Conservation (phyloP, 2,888 invertebrate genomes). For the Nomada goodeniana region DNA sequence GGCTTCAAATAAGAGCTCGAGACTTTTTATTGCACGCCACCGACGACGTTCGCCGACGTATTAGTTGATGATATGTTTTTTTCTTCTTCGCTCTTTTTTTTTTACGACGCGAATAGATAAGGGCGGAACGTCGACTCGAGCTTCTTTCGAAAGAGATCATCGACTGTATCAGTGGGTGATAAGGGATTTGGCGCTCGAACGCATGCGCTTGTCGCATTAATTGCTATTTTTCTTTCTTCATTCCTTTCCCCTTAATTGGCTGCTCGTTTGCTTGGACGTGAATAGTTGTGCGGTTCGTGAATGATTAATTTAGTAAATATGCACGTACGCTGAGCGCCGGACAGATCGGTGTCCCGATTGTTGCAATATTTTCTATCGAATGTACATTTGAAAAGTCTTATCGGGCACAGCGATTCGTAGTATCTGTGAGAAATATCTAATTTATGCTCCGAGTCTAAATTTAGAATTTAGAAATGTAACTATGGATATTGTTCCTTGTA, state of each 20-base stretch:
- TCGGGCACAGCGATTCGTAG: too few species aligned
- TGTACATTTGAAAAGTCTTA: too few species aligned
- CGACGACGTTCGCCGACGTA: constrained; percentile 27
- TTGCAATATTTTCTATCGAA: too few species aligned
- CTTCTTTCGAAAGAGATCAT: constrained; percentile 60
- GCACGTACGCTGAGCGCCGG: too few species aligned
- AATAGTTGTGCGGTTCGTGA: too few species aligned
- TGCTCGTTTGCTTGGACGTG: background rate
- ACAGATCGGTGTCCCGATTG: too few species aligned
- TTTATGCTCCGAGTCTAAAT: too few species aligned
- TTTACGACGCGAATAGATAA: constrained; percentile 59
- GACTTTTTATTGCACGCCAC: constrained; percentile 40
- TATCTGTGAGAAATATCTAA: too few species aligned
- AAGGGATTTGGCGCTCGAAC: constrained; percentile 43
- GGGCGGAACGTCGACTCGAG: constrained; percentile 33
- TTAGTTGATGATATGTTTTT: constrained; percentile 54
- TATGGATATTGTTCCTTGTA: too few species aligned
- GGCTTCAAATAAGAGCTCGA: background rate
- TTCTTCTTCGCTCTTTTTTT: too few species aligned
- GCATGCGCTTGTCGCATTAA: constrained; percentile 12
- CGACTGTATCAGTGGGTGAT: constrained; percentile 54
- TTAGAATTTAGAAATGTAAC: too few species aligned
- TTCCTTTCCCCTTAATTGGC: background rate
- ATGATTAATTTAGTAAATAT: too few species aligned
- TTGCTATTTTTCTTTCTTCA: background rate